Evolutionary conservation across 2,113 vertebrate species (phyloP), one percentile per base, ranked within the genome.

Genomic region (Stigmatopora nigra): DNA sequence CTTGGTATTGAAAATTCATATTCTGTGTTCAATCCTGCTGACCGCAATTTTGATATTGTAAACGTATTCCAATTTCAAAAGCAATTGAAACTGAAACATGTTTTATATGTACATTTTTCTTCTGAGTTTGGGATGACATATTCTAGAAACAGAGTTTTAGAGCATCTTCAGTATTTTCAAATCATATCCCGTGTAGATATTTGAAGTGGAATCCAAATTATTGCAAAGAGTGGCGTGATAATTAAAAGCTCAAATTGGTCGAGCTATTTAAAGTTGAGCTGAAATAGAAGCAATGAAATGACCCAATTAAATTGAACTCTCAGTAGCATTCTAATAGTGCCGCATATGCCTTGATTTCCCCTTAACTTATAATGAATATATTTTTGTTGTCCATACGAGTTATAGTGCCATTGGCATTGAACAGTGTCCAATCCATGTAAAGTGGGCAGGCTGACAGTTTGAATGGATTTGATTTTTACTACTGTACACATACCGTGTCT

Each of bases 31-130:
- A 70, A 49, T 64, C 31, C 2, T 65, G 3, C n/a, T n/a, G 31
- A 57, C 61, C n/a, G 1, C 44, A 67, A 63, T 10, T 35, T 60
- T 22, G 51, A 61, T 69, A 25, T 44, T 44, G 69, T 64, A 53
- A 20, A 20, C 15, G 9, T 25, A 9, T 61, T 59, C 15, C 48
- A 52, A 52, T 69, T 48, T 60, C n/a, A 59, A 20, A 68, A 46
- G 56, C 49, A 67, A 70, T 15, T 72, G 44, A 74, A 73, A 65
- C n/a, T 64, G 47, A 70, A 69, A 69, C 36, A 46, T 20, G 19
- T 56, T n/a, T 60, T 57, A 19, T 14, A 11, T n/a, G 12, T 65
- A 13, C 13, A 16, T 64, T 61, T 58, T 36, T 52, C 45, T 47
- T 49, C 3, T 35, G 3, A 48, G 16, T 55, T 41, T 41, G 1